These are phyloP conservation scores for Mormyrops boulengeri DNA, from an alignment of 2,797 vertebrate genomes.

Conservation along the genomic window DNA sequence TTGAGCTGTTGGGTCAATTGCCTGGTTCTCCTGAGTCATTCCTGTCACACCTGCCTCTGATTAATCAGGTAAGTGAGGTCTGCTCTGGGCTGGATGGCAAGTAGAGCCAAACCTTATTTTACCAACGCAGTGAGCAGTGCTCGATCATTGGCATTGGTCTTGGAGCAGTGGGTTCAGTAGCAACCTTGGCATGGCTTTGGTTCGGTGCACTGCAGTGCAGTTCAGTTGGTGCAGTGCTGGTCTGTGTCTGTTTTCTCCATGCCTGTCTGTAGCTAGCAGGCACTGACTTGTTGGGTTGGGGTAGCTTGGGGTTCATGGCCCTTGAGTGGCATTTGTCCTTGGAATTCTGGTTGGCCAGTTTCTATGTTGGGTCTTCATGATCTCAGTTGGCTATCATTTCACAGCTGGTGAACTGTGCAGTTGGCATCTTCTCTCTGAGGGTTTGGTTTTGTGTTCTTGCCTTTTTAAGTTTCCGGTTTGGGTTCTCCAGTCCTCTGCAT, in stretches of 20 bases:
- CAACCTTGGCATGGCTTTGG: not conserved
- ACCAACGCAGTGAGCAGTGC: not conserved
- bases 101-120: not conserved
- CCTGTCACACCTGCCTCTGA: not conserved
- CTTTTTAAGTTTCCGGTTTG: not conserved
- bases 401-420: not conserved
- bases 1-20: too few relatives aligned
- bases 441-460: not conserved
- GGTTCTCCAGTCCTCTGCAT: not conserved
- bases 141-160: not conserved
- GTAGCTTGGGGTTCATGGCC: not conserved
- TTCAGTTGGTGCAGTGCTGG: not conserved
- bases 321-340: not conserved
- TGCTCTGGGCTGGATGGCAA: not conserved
- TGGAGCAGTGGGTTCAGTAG: not conserved
- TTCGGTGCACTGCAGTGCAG: not conserved
- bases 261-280: not conserved
- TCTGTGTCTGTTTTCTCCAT: not conserved
- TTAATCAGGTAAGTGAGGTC: not conserved
- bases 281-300: not conserved
- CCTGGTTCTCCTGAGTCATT: not conserved
- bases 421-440: not conserved
- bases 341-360: not conserved
- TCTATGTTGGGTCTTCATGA: not conserved
- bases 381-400: not conserved